Evolutionary conservation across 2,113 vertebrate species (phyloP), one percentile per base, ranked within the genome.

Genomic region (Seriola quinqueradiata): DNA sequence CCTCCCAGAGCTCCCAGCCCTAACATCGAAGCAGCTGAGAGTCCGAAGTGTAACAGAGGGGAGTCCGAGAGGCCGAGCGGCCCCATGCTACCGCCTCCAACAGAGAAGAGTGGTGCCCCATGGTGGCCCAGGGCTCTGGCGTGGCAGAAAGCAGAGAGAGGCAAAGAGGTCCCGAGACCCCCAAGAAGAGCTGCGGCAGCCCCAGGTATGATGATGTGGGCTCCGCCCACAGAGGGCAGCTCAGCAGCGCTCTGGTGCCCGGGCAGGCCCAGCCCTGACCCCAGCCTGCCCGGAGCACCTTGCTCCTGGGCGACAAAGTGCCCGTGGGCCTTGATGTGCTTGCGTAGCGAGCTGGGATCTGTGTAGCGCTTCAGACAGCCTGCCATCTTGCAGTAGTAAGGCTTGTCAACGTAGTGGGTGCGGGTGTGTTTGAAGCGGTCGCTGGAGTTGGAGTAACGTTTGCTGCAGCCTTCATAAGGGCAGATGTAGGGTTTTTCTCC

Each of bases 401-500:
- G 98, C 93, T 98, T 99, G 96, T 99, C 98, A 89, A 99, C 97
- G 2, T 99, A 99, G 95, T 99, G 98, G 5, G 98, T 99, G 82
- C 98, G 98, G 0, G 98, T 99, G 94, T 99, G 98, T 93, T 99
- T 99, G 96, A 99, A 99, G 92, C 98, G 98, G 95, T 99, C 98
- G 1, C 98, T 99, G 7, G 98, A 99, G 95, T 99, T 99, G 93
- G 98, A 99, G 95, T 99, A 99, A 54, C 98, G 98, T 89, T 99
- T 99, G 95, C 95, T 97, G 95, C 98, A 99, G 90, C 98, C 98
- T 90, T 99, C 97, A 0, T 99, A 99, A 2, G 98, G 98, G 79
- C 98, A 99, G 89, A 97, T 94, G 79, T 99, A 99, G 32, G 98
- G 98, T 92, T 99, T 99, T 91, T 99, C 98, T 40, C 98, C 98